A percentile compares a stretch with the other conserved stretches of the same genome.
Evolutionary conservation across 1,140 invertebrate genomes (phyloP).

Genomic region (Hypothenemus hampei): DNA sequence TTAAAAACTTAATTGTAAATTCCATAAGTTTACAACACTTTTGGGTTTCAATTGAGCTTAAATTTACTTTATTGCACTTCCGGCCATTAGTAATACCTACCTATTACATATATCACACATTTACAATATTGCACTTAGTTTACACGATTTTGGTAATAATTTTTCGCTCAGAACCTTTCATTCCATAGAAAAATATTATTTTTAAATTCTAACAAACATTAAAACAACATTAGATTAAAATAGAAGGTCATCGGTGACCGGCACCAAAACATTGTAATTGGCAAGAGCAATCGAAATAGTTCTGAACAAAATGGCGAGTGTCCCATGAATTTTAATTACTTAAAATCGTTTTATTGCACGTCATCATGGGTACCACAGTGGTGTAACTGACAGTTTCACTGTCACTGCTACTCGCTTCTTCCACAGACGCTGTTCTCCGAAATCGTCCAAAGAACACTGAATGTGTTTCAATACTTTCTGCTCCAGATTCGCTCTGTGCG

Average conservation of each 20-base stretch:
- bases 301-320: not conserved
- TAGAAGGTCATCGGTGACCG: not conserved
- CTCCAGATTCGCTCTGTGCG: conserved; percentile 75
- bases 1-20: not conserved
- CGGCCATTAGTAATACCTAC: conserved; percentile 11
- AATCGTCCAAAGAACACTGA: conserved; percentile 71
- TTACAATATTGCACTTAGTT: conserved; percentile 27
- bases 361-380: conserved; percentile 43
- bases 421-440: conserved; percentile 42
- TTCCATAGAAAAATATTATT: not conserved
- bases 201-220: not conserved
- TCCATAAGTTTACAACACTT: not conserved
- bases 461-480: conserved; percentile 77
- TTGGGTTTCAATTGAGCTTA: conserved; percentile 3
- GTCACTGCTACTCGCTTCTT: conserved; percentile 40
- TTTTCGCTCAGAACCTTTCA: too few species aligned
- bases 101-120: conserved; percentile 28
- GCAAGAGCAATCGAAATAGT: not conserved
- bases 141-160: conserved; percentile 9
- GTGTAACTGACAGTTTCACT: conserved; percentile 50
- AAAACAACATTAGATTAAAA: not conserved
- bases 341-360: conserved; percentile 6
- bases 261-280: not conserved
- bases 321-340: not conserved
- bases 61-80: conserved; percentile 24